Evolutionary conservation across 2,888 invertebrate genomes (phyloP).

Genomic region (Petrophora chlorosata): DNA sequence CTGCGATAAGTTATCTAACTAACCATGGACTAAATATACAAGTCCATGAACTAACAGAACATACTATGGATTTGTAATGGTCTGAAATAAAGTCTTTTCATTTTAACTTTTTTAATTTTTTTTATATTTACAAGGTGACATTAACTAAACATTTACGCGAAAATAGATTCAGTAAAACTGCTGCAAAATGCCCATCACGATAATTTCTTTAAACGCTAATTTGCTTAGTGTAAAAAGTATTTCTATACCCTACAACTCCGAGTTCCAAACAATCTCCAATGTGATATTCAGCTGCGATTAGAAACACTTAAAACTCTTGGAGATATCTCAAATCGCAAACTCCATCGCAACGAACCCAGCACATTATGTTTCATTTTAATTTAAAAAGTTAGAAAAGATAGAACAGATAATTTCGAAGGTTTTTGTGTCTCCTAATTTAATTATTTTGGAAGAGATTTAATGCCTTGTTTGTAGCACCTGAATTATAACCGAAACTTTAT

Average conservation of each 20-base stretch:
- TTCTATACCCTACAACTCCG: constrained; percentile 3
- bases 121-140: too few species aligned
- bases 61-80: too few species aligned
- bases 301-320: constrained; percentile 20
- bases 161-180: too few species aligned
- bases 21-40: too few species aligned
- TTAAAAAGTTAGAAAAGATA: constrained; percentile 31
- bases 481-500: constrained; percentile 58
- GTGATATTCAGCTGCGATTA: constrained; percentile 26
- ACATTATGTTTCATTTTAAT: constrained; percentile 33
- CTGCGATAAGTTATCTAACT: too few species aligned
- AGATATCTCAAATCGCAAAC: constrained; percentile 16
- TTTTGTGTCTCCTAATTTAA: constrained; percentile 38
- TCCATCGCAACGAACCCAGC: constrained; percentile 23
- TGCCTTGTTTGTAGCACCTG: constrained; percentile 43
- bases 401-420: constrained; percentile 32
- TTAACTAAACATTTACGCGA: too few species aligned
- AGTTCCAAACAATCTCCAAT: constrained; percentile 26
- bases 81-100: too few species aligned
- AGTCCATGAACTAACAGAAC: too few species aligned
- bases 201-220: neutral
- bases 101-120: too few species aligned
- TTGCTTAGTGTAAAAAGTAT: neutral
- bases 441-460: constrained; percentile 31
- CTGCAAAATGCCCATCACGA: neutral